Evolutionary conservation across 1,140 invertebrate species (phyloP), one percentile per base, ranked within the genome.

Genomic region (Camponotus vicinus): DNA sequence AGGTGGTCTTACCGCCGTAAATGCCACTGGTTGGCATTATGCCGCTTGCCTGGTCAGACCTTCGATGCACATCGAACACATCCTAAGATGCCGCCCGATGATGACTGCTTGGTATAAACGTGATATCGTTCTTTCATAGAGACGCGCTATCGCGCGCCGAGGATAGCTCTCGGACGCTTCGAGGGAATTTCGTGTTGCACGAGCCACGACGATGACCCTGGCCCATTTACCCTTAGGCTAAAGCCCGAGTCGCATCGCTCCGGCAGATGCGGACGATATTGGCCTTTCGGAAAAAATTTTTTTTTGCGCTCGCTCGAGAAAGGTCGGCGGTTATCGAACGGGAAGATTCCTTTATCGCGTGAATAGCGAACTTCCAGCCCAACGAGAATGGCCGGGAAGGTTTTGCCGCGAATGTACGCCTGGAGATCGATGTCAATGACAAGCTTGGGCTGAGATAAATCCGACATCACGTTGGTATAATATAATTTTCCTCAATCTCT

Each of bases 11-110:
- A 91, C 91, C 91, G 92, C 86, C 92, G 91, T 94, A 95, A 95
- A 95, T 95, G 94, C 94, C 94, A 95, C 94, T 94, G 93, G 94
- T 95, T 95, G 94, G 94, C 94, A 95, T 95, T 95, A 95, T 94
- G 91, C 89, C 87, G 88, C 86, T 90, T 91, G 91, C 91, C 80
- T 76, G 90, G 90, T 85, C 89, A 94, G 94, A 94, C 94, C 94
- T 94, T 94, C 94, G 91, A 91, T 93, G 93, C 89, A 52, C 49
- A 91, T 89, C 89, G 87, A 92, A 89, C 89, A 90, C 87, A 86
- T 89, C 89, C 89, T 86, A 73, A 89, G 87, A 91, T 90, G 89
- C 88, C 88, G 90, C 34, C 69, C 27, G 89, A 85, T 84, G 89
- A 91, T 90, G 87, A 92, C 90, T 92, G 91, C 89, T 89, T 92